phyloP scores from a whole-genome alignment of 2,797 vertebrate genomes.

The Spinibarbus caldwelli region DNA sequence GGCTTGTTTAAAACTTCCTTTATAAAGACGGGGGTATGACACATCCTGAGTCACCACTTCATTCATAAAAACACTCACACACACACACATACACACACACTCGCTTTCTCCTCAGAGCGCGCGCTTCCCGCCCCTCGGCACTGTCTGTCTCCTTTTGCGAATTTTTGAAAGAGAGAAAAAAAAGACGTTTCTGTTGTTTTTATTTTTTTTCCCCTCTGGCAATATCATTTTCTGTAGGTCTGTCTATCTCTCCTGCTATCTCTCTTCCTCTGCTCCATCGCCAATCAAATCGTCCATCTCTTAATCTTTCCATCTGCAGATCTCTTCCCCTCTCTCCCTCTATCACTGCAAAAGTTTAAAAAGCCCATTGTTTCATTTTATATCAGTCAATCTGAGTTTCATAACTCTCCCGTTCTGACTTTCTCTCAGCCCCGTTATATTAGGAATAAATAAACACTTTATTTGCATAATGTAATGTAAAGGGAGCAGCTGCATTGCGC shows the following conservation, averaged over 20 bases:
- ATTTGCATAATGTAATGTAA: constrained; percentile 41
- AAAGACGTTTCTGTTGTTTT: constrained; percentile 43
- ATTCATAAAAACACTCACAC: constrained; percentile 84
- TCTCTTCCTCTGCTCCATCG: constrained; percentile 76
- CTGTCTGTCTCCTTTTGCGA: constrained; percentile 42
- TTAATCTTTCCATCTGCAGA: constrained; percentile 77
- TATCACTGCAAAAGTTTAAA: constrained; percentile 67
- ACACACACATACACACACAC: constrained; percentile 58
- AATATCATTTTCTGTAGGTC: constrained; percentile 63
- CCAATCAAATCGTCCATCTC: constrained; percentile 75
- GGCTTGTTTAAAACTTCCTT: constrained; percentile 90
- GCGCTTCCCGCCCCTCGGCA: constrained; percentile 52
- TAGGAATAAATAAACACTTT: constrained; percentile 25
- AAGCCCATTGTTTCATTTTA: constrained; percentile 76
- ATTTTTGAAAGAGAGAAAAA: constrained; percentile 29
- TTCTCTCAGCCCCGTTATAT: constrained; percentile 20
- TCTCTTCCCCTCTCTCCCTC: constrained; percentile 73
- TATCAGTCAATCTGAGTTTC: constrained; percentile 74
- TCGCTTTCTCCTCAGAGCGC: constrained; percentile 46
- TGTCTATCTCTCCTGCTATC: constrained; percentile 58
- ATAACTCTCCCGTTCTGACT: constrained; percentile 58
- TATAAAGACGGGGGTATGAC: constrained; percentile 89
- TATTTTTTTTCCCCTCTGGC: constrained; percentile 30
- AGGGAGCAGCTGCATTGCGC: constrained; percentile 25
- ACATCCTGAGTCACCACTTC: constrained; percentile 87